Base-by-base conservation (phyloP, 2,113 vertebrate genomes). In the Halcyon senegalensis region DNA sequence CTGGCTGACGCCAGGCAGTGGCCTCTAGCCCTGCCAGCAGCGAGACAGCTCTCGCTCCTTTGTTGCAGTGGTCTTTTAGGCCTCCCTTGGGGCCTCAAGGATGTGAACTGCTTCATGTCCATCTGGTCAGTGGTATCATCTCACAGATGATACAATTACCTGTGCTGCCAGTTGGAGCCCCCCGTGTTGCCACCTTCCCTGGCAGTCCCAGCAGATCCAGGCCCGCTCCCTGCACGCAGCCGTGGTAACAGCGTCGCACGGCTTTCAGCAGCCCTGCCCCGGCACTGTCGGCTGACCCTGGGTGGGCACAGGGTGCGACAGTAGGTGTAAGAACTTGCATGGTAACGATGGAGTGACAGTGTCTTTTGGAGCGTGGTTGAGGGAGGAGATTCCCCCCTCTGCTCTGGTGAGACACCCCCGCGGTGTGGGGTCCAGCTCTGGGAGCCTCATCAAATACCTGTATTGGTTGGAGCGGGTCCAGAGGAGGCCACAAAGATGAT, bases 221-320 rank as follows among this genome's bases (percentile, higher is more conserved):
- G n/a, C 31, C 44, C 39, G 27, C 84, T 89, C 77, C 24, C 53
- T 72, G 31, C 27, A 4, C 2, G 5, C 15, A 37, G 0, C 28
- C 43, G 56, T 33, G 33, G 43, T 77, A 41, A 35, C 35, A 35
- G 41, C n/a, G 10, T 44, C 10, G 69, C 39, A 16, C 3, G 0
- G 48, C 33, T 62, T 66, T 73, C 69, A 35, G 16, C 4, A 4
- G 10, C 24, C 48, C 48, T 41, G 5, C 53, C 21, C n/a, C 44
- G 79, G 46, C 14, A 14, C 43, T 43, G 14, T 0, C 0, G 25
- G 25, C 51, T 78, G 50, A 18, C 16, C 64, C 60, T 13, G 27
- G 15, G 13, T 48, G n/a, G 51, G 17, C 0, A 1, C 28, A 43
- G 24, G 33, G 7, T 56, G 4, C 11, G 8, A 3, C n/a, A 13